Evolutionary conservation across 2,113 vertebrate species (phyloP).

Genomic region (Austrofundulus limnaeus): DNA sequence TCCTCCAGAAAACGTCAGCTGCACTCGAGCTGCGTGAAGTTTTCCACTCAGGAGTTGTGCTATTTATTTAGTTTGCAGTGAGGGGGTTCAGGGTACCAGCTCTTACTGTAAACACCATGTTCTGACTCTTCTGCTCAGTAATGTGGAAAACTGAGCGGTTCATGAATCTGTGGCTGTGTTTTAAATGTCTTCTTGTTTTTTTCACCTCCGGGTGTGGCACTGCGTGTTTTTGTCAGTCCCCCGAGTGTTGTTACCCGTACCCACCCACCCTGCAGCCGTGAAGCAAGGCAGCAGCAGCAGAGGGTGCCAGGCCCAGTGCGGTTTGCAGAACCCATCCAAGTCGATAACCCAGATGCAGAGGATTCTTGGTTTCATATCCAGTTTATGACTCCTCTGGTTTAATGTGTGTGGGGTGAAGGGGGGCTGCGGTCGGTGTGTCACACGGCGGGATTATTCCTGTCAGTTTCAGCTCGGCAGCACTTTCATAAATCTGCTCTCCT

Average conservation of each 20-base stretch:
- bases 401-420: constrained; percentile 39
- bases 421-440: constrained; percentile 61
- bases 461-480: constrained; percentile 36
- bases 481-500: constrained; percentile 57
- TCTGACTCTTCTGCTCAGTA: constrained; percentile 7
- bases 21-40: constrained; percentile 34
- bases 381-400: constrained; percentile 70
- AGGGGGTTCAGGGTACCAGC: constrained; percentile 47
- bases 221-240: neutral
- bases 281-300: constrained; percentile 34
- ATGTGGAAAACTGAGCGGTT: constrained; percentile 26
- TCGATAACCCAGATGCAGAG: constrained; percentile 69
- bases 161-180: constrained; percentile 24
- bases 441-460: constrained; percentile 35
- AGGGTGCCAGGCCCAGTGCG: constrained; percentile 52
- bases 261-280: constrained; percentile 30
- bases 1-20: constrained; percentile 43
- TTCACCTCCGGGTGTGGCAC: constrained; percentile 54
- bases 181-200: constrained; percentile 19
- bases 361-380: constrained; percentile 68
- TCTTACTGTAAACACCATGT: constrained; percentile 43
- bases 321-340: constrained; percentile 36
- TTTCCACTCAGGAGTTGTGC: constrained; percentile 54
- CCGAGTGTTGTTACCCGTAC: constrained; percentile 53
- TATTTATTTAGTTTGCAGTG: constrained; percentile 27